These are phyloP conservation scores for Eudemis profundana DNA, from an alignment of 2,888 invertebrate species.

Conservation along the genomic window DNA sequence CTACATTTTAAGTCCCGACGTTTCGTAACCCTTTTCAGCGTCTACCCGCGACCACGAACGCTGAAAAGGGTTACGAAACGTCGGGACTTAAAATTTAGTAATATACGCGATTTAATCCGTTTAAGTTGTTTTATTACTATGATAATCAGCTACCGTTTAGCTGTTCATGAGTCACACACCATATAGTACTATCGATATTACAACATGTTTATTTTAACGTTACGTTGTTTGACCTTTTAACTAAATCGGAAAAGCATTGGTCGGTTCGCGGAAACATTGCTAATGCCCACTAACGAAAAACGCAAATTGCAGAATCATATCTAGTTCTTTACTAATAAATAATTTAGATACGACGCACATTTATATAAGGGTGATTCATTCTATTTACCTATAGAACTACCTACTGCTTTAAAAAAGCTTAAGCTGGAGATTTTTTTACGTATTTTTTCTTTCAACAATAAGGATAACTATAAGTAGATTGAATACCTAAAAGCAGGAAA, in stretches of 20 bases:
- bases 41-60: no score
- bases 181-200: conserved; percentile 8
- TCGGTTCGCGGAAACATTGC: conserved; percentile 7
- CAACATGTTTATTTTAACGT: conserved; percentile 25
- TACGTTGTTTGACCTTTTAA: conserved; percentile 27
- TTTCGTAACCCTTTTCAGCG: no score
- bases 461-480: no score
- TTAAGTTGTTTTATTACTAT: not conserved
- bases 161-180: conserved; percentile 13
- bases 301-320: conserved; percentile 7
- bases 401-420: no score
- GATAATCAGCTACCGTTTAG: conserved; percentile 5
- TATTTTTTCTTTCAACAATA: no score
- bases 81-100: no score
- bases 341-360: not conserved
- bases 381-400: no score
- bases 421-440: no score
- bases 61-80: no score
- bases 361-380: not conserved
- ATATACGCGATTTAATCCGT: no score
- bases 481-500: no score
- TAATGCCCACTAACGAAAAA: conserved; percentile 9
- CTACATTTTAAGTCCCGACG: no score
- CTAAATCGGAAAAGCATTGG: conserved; percentile 28
- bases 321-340: not conserved